These are phyloP conservation scores for Bombus affinis DNA, from an alignment of 1,140 invertebrate species.

Conservation along the genomic window DNA sequence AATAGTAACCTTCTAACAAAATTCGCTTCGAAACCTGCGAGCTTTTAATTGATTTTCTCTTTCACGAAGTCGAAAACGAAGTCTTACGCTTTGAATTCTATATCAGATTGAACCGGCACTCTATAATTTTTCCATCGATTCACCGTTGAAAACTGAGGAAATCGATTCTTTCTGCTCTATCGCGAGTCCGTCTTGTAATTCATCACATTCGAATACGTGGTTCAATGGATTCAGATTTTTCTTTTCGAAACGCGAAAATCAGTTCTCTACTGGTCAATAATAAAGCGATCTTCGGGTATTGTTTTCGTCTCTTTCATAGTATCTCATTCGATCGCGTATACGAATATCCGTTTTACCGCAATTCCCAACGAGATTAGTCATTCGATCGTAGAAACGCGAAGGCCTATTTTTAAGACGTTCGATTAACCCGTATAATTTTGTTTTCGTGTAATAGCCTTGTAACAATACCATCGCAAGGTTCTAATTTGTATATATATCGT, in stretches of 20 bases:
- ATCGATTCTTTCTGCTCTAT: conserved; percentile 31
- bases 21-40: not conserved
- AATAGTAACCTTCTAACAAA: not conserved
- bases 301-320: not conserved
- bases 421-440: not conserved
- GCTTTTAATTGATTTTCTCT: not conserved
- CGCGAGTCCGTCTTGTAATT: conserved; percentile 25
- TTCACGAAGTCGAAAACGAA: not conserved
- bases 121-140: conserved; percentile 18
- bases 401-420: not conserved
- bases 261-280: not conserved
- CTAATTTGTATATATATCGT: too few relatives aligned
- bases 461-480: too few relatives aligned
- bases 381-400: not conserved
- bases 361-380: not conserved
- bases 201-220: conserved; percentile 6
- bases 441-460: too few relatives aligned
- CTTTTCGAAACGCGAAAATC: not conserved
- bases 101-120: conserved; percentile 3
- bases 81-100: not conserved
- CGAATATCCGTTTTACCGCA: not conserved
- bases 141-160: not conserved
- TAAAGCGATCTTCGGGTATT: not conserved
- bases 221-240: conserved; percentile 5
- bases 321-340: not conserved